Conservation (phyloP, 2,888 invertebrate genomes). For the Ectemnius continuus region DNA sequence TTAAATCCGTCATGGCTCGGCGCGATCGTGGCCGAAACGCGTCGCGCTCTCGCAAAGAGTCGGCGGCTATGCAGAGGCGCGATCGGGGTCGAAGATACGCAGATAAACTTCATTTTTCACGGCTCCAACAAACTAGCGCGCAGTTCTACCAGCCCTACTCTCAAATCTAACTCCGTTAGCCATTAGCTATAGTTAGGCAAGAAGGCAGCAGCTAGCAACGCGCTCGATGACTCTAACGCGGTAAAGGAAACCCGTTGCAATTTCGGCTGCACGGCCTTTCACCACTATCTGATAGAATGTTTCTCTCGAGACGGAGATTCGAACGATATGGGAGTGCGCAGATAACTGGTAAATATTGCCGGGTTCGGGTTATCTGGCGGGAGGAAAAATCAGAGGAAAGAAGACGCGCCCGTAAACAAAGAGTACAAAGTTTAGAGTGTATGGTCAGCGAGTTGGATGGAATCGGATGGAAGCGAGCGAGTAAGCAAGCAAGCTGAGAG, state of each 20-base stretch:
- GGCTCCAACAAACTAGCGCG: conserved; percentile 29
- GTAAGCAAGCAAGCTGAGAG: background rate
- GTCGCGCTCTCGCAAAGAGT: conserved; percentile 45
- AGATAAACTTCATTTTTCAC: conserved; percentile 41
- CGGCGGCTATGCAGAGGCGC: conserved; percentile 34
- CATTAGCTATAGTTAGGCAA: background rate
- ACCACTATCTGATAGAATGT: conserved; percentile 5
- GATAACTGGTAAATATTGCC: background rate
- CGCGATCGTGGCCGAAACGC: conserved; percentile 18
- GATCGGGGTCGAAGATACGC: conserved; percentile 50
- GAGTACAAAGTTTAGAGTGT: conserved; percentile 42
- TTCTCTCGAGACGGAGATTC: conserved; percentile 3
- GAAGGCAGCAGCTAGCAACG: too few relatives aligned
- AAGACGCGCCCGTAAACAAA: conserved; percentile 32
- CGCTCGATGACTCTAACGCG: too few relatives aligned
- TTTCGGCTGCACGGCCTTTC: too few relatives aligned
- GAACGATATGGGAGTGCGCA: conserved; percentile 22
- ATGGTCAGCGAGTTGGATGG: background rate
- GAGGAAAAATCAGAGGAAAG: conserved; percentile 32
- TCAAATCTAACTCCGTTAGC: conserved; percentile 1
- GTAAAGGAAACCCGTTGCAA: too few relatives aligned
- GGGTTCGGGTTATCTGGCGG: conserved; percentile 41
- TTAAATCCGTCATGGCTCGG: conserved; percentile 13
- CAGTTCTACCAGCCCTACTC: background rate
- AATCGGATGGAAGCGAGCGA: background rate